Evolutionary conservation across 2,113 vertebrate genomes (phyloP).

Genomic region (Choloepus hoffmanni): DNA sequence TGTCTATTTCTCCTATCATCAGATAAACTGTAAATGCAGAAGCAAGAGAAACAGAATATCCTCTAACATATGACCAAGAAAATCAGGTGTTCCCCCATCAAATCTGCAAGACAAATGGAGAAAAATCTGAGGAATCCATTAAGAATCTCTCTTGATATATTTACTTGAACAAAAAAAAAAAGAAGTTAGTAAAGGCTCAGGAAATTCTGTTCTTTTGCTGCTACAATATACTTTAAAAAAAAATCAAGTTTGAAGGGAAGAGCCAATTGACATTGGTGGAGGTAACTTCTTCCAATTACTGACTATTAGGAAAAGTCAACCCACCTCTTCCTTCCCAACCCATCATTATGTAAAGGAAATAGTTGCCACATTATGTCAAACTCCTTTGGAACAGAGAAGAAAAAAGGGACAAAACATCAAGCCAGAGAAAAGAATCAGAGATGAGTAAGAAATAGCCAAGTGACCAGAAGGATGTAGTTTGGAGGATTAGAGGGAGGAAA

Average conservation of each 20-base stretch:
- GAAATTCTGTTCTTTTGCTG: neutral
- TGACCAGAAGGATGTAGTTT: neutral
- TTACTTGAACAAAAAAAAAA: constrained; percentile 22
- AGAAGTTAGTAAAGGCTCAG: neutral
- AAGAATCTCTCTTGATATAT: constrained; percentile 42
- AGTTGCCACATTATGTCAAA: constrained; percentile 73
- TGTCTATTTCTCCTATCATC: neutral
- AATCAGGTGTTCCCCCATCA: constrained; percentile 30
- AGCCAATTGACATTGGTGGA: constrained; percentile 63
- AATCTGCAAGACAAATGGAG: neutral
- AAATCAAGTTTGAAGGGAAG: constrained; percentile 1
- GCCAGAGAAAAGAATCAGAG: constrained; percentile 54
- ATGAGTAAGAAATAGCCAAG: constrained; percentile 29
- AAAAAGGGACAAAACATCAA: constrained; percentile 57
- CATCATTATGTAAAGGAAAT: constrained; percentile 80
- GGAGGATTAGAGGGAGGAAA: neutral
- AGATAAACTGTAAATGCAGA: neutral
- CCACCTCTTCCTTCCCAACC: constrained; percentile 69
- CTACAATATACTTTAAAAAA: constrained; percentile 45
- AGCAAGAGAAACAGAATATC: neutral
- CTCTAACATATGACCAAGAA: neutral
- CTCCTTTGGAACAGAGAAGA: constrained; percentile 46
- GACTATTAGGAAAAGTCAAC: constrained; percentile 73
- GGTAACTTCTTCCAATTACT: constrained; percentile 66
- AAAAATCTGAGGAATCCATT: constrained; percentile 54